Evolutionary conservation across 2,113 vertebrate species (phyloP), one percentile per base, ranked within the genome.

Genomic region (Halichoeres trimaculatus): DNA sequence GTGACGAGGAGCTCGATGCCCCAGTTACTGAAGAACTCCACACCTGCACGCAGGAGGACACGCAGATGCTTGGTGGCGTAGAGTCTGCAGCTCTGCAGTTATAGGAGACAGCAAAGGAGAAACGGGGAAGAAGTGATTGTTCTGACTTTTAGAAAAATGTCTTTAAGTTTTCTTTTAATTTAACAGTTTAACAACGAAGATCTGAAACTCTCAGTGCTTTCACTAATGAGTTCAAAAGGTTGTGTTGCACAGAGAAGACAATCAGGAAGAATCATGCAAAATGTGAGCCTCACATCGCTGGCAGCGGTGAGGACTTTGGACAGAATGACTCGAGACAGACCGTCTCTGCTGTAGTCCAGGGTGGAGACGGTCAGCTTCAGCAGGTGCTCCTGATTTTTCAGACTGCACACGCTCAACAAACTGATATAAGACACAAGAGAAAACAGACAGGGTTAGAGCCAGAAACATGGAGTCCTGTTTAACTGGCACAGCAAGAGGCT

Each of bases 11-110:
- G 94, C 85, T 99, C 98, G 81, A 99, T 98, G 53, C 98, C 98
- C 98, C 98, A 99, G 81, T 97, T 99, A 78, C 97, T 99, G 93
- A 99, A 99, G 91, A 99, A 99, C 90, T 99, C 97, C 59, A 99
- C 98, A 10, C 97, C 96, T 1, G 97, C 98, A 81, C 98, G 95
- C 74, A 99, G 90, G 70, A 99, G 91, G 64, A 99, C 98, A 38
- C 98, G 66, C 48, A 99, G 94, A 81, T 99, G 97, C 90, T 99
- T 99, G 84, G 98, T 99, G 76, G 96, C 96, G 9, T 99, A 99
- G n/a, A 99, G 76, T 55, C 98, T 93, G 89, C 96, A 97, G 45
- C 91, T 95, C 98, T 99, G 81, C 53, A 1, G 1, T 5, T 12
- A 17, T 12, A 43, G 13, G 41, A 43, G 5, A 6, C 9, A 11